phyloP scores from a whole-genome alignment of 2,888 invertebrate genomes.

The Lithophane semibrunnea region DNA sequence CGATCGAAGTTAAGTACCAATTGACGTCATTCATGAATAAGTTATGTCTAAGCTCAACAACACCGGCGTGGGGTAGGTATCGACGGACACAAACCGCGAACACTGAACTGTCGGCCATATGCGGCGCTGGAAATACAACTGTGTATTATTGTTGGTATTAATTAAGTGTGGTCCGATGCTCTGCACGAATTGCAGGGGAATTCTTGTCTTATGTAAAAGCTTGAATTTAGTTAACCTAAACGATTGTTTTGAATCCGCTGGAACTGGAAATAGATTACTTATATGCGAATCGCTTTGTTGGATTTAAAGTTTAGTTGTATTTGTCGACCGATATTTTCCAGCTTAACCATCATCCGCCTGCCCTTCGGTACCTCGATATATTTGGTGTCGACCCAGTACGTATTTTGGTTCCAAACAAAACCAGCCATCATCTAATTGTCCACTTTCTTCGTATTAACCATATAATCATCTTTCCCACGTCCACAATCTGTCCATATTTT shows the following conservation, averaged over 20 bases:
- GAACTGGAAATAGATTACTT: not conserved
- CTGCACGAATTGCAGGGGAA: slow-evolving; percentile 19
- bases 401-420: not conserved
- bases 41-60: slow-evolving; percentile 39
- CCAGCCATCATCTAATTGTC: not conserved
- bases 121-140: slow-evolving; percentile 42
- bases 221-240: not conserved
- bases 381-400: not conserved
- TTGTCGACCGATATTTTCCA: not conserved
- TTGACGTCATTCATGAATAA: slow-evolving; percentile 61
- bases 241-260: not conserved
- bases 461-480: not conserved
- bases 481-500: not conserved
- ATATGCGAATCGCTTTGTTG: not conserved
- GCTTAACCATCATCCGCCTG: not conserved
- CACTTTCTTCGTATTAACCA: not conserved
- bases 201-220: not conserved
- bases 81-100: slow-evolving; percentile 51
- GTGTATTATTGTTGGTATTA: slow-evolving; percentile 40
- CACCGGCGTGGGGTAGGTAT: slow-evolving; percentile 22
- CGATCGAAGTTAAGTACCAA: slow-evolving; percentile 32
- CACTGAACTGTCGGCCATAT: slow-evolving; percentile 47
- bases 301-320: not conserved
- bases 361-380: not conserved
- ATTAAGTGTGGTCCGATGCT: slow-evolving; percentile 37